These are phyloP conservation scores for Microchrysa polita DNA, from an alignment of 2,888 invertebrate species.

Conservation along the genomic window DNA sequence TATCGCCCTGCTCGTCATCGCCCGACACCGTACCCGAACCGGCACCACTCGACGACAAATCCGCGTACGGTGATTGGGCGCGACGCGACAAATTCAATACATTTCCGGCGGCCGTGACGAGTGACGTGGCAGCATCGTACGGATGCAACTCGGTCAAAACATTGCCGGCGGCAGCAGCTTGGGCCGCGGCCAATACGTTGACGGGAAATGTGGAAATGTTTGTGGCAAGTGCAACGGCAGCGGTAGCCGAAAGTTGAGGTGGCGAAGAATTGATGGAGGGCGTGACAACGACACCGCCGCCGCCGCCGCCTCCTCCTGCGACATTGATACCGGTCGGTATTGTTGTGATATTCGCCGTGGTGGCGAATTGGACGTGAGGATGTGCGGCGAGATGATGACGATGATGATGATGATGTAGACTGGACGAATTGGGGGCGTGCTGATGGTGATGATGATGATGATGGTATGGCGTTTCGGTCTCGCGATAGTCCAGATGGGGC, in stretches of 20 bases:
- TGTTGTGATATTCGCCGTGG: slow-evolving; percentile 47
- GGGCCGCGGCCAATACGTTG: slow-evolving; percentile 18
- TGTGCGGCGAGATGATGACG: slow-evolving; percentile 66
- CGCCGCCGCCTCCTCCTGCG: slow-evolving; percentile 45
- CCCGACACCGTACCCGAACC: slow-evolving; percentile 67
- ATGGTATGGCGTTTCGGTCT: slow-evolving; percentile 44
- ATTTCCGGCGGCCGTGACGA: slow-evolving; percentile 59
- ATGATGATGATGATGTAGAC: slow-evolving; percentile 44
- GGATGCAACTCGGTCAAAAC: slow-evolving; percentile 14
- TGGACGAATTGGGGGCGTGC: slow-evolving; percentile 35
- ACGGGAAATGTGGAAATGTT: slow-evolving; percentile 35
- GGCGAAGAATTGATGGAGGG: slow-evolving; percentile 45
- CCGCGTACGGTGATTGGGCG: slow-evolving; percentile 79
- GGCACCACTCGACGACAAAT: slow-evolving; percentile 69
- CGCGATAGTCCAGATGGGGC: slow-evolving; percentile 49
- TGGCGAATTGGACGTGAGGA: slow-evolving; percentile 64
- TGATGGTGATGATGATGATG: slow-evolving; percentile 63
- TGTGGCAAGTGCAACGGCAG: slow-evolving; percentile 55
- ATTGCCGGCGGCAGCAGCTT: slow-evolving; percentile 9
- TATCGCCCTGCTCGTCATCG: slow-evolving; percentile 66
- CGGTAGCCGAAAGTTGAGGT: slow-evolving; percentile 53
- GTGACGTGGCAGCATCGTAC: slow-evolving; percentile 24
- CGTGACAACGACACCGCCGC: slow-evolving; percentile 43
- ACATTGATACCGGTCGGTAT: slow-evolving; percentile 36
- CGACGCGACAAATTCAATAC: slow-evolving; percentile 78